These are phyloP conservation scores for Scalopus aquaticus DNA, from an alignment of 2,113 vertebrate genomes.

Conservation along the genomic window DNA sequence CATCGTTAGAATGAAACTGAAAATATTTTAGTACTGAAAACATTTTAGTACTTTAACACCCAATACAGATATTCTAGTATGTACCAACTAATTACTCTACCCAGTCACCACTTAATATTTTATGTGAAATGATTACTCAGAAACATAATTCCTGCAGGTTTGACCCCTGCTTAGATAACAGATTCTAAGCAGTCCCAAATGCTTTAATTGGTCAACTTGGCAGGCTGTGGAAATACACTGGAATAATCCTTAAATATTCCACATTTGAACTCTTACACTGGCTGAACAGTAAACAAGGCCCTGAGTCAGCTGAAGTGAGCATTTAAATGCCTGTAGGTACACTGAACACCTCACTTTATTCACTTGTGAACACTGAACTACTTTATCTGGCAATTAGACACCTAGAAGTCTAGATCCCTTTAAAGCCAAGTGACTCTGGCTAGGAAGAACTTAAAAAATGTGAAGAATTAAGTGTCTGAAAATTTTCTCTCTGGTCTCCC, in stretches of 20 bases:
- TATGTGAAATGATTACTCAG: background rate
- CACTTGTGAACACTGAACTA: background rate
- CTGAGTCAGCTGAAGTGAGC: background rate
- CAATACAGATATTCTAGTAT: background rate
- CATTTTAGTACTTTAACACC: background rate
- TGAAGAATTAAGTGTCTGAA: background rate
- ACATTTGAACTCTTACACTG: background rate
- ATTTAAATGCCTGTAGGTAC: background rate
- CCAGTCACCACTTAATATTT: background rate
- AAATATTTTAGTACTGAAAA: background rate
- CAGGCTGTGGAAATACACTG: background rate
- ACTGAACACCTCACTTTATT: background rate
- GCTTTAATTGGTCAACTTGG: background rate
- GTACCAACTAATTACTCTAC: background rate
- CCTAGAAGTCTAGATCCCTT: background rate
- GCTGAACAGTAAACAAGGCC: background rate
- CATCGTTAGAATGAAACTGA: background rate
- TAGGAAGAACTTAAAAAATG: background rate
- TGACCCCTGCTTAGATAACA: background rate
- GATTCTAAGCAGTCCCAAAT: background rate
- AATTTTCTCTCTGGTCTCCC: background rate
- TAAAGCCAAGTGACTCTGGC: background rate
- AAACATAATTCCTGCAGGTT: background rate
- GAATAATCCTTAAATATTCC: background rate
- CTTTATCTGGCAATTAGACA: background rate